Evolutionary conservation across 2,888 invertebrate genomes (phyloP).

Genomic region (Volucella zonaria): DNA sequence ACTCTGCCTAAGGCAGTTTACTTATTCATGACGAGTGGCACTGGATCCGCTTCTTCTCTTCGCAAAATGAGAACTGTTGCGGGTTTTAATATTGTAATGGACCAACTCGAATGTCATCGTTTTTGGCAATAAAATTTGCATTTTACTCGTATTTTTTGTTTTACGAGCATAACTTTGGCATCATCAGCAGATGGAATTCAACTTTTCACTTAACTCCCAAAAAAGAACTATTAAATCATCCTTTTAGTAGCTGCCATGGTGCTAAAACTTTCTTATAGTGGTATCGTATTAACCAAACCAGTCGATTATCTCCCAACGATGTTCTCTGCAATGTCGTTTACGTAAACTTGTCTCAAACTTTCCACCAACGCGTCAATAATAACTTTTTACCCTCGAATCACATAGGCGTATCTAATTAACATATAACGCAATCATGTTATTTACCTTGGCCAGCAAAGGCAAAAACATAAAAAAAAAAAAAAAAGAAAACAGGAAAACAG

Average conservation of each 20-base stretch:
- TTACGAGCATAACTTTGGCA: background rate
- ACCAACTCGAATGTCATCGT: background rate
- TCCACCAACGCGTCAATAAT: background rate
- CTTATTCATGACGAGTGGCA: background rate
- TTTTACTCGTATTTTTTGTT: background rate
- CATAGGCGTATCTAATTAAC: slow-evolving; percentile 27
- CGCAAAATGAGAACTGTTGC: background rate
- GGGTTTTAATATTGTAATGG: background rate
- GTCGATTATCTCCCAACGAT: background rate
- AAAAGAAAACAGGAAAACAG: no score
- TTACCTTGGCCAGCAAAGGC: background rate
- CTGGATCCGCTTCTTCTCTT: background rate
- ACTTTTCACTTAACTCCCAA: no score
- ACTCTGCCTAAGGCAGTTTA: background rate
- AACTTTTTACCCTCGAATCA: no score
- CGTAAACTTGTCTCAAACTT: background rate
- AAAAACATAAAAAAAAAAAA: no score
- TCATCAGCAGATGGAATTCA: background rate
- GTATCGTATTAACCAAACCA: no score
- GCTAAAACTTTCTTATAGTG: no score
- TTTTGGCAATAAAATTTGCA: background rate
- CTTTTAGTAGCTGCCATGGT: no score
- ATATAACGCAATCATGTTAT: slow-evolving; percentile 53
- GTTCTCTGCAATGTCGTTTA: slow-evolving; percentile 10
- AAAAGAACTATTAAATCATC: no score